phyloP scores from a whole-genome alignment of 2,113 vertebrate species.

The Halichoerus grypus region DNA sequence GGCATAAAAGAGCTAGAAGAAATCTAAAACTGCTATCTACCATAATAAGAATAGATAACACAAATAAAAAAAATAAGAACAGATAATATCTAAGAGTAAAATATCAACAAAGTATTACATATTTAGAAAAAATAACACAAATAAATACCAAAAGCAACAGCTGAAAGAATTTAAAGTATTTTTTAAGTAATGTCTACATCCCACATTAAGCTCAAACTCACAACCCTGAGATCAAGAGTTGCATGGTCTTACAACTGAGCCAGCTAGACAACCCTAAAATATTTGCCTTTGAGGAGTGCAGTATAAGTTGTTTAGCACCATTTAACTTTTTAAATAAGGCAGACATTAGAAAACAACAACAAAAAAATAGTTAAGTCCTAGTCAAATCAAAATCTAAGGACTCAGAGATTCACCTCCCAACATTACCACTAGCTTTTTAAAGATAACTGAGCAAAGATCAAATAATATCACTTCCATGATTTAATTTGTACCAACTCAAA shows the following conservation, averaged over 20 bases:
- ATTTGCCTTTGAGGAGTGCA: background rate
- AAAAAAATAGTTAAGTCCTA: background rate
- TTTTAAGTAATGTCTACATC: background rate
- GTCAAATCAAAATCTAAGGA: constrained; percentile 32
- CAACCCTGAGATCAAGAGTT: background rate
- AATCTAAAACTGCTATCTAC: background rate
- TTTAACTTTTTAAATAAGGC: constrained; percentile 37
- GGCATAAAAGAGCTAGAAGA: background rate
- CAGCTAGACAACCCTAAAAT: background rate
- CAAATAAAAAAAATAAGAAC: background rate
- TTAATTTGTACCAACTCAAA: constrained; percentile 11
- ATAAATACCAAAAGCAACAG: constrained; percentile 28
- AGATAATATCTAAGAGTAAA: background rate
- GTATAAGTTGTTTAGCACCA: background rate
- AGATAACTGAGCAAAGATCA: background rate
- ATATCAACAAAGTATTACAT: background rate
- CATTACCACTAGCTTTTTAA: constrained; percentile 28
- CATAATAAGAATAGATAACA: background rate
- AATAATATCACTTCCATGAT: background rate
- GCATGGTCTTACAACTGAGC: background rate
- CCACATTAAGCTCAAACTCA: background rate
- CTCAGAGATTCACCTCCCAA: background rate
- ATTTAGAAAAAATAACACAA: constrained; percentile 40
- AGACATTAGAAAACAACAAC: background rate
- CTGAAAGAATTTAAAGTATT: background rate